Conservation (phyloP, 2,113 vertebrate genomes). For the Apaloderma vittatum region DNA sequence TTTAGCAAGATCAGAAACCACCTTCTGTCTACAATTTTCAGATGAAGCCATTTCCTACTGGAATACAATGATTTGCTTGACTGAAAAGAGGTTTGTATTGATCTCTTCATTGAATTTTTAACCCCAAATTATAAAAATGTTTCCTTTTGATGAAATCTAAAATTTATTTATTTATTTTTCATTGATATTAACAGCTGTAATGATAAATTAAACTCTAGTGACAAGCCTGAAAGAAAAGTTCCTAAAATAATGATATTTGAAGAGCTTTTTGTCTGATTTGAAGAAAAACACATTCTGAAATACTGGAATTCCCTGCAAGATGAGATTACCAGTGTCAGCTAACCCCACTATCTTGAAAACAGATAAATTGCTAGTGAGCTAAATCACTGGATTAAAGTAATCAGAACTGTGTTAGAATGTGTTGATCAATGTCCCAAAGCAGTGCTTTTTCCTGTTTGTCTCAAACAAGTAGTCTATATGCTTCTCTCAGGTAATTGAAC, state of each 20-base stretch:
- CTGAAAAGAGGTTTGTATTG: not conserved
- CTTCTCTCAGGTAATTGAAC: slow-evolving; percentile 54
- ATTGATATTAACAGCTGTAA: not conserved
- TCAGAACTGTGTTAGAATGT: slow-evolving; percentile 29
- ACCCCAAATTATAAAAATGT: not conserved
- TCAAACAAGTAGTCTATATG: not conserved
- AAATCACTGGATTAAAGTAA: slow-evolving; percentile 38
- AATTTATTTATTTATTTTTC: not conserved
- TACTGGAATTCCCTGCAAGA: not conserved
- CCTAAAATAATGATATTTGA: not conserved
- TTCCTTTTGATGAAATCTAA: not conserved
- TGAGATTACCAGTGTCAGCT: not conserved
- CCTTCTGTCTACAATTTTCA: not conserved
- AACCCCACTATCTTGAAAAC: not conserved
- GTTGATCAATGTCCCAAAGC: slow-evolving; percentile 49
- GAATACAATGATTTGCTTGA: not conserved
- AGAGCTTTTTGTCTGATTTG: not conserved
- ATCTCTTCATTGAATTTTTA: not conserved
- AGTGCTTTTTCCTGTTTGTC: not conserved
- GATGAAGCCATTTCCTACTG: not conserved
- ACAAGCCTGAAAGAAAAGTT: not conserved
- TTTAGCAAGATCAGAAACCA: not conserved
- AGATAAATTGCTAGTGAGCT: not conserved
- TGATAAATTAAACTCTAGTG: not conserved
- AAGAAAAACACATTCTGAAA: not conserved